Evolutionary conservation across 2,888 invertebrate genomes (phyloP), one percentile per base, ranked within the genome.

Genomic region (Teleogryllus oceanicus): DNA sequence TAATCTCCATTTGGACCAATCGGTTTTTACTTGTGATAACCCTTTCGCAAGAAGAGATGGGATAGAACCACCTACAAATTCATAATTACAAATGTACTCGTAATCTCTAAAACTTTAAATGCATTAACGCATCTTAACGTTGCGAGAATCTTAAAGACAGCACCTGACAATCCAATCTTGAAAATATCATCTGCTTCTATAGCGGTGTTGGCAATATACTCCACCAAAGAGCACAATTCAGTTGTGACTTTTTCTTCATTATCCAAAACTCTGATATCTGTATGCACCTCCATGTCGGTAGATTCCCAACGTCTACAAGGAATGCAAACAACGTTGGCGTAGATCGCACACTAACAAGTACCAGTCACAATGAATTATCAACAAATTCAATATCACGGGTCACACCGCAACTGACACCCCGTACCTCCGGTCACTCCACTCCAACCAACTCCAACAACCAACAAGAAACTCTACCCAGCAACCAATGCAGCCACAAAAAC

Each of bases 1-100:
- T 79, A 98, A 90, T 82, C 90, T 90, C 97, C 98, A 98, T 85
- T 94, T 94, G 0, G 89, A 89, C 92, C 96, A 95, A 83, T 94
- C 93, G 0, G 93, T 92, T 18, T 89, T 87, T 2, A 94, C 89
- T 80, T 88, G 88, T 0, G 94, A 93, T 20, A 98, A 87, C 12
- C 93, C 93, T 83, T 91, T 90, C 20, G 92, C 90, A 12, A 98
- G 87, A 85, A 94, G 93, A 84, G 94, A 93, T 0, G 94, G 90
- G 75, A 95, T 87, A 0, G 96, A 96, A 12, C 96, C 96, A 84
- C 96, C 96, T 95, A 86, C 75, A 87, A 85, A 80, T 75, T 24
- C 16, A 76, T 24, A n/a, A 76, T 37, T 24, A 37, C 20, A 21
- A 37, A 21, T 21, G 21, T 24, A 76, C 18, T 76, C 12, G 12